phyloP scores from a whole-genome alignment of 2,888 invertebrate species.

The Allophyes oxyacanthae region DNA sequence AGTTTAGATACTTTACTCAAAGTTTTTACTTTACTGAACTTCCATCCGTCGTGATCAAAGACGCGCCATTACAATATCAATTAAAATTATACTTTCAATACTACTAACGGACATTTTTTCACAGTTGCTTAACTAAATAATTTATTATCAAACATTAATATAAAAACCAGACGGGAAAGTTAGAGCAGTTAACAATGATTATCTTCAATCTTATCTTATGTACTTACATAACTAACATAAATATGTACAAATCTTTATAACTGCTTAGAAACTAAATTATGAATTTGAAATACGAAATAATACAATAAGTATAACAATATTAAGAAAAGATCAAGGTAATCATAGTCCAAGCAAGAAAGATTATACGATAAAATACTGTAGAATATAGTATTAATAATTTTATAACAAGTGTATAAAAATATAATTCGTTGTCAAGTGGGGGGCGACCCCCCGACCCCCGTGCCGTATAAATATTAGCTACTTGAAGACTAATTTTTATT shows the following conservation, averaged over 20 bases:
- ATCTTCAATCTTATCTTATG: conserved; percentile 84
- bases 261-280: conserved; percentile 51
- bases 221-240: conserved; percentile 48
- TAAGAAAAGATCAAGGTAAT: conserved; percentile 87
- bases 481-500: background rate
- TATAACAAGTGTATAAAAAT: conserved; percentile 11
- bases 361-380: conserved; percentile 34
- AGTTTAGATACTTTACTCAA: too few relatives aligned
- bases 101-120: conserved; percentile 31
- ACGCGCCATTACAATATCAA: conserved; percentile 22
- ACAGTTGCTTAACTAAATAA: conserved; percentile 33
- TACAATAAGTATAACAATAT: conserved; percentile 47
- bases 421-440: conserved; percentile 9
- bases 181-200: conserved; percentile 79
- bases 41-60: background rate
- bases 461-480: conserved; percentile 6
- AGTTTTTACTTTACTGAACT: too few relatives aligned
- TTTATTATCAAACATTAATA: conserved; percentile 50
- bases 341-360: conserved; percentile 72
- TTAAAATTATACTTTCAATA: conserved; percentile 17
- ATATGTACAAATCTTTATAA: conserved; percentile 56
- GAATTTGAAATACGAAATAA: conserved; percentile 54
- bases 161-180: conserved; percentile 56
- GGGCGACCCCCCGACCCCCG: background rate
- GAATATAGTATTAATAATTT: conserved; percentile 9